Evolutionary conservation across 2,888 invertebrate species (phyloP).

Genomic region (Lasioglossum lativentre): DNA sequence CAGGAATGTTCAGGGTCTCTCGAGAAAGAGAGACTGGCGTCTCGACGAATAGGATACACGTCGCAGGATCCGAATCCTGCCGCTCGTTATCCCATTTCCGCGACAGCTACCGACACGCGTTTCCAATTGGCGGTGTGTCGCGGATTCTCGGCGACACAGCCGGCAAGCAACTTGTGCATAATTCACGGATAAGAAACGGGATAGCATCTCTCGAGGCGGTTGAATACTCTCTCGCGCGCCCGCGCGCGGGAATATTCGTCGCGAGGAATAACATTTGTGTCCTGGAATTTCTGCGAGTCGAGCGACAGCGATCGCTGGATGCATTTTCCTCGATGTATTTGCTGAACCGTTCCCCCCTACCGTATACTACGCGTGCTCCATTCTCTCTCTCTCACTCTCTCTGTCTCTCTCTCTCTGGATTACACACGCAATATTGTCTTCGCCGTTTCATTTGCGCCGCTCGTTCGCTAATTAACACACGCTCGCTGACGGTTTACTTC

Average conservation of each 20-base stretch:
- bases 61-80: neutral
- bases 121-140: neutral
- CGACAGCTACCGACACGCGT: constrained; percentile 30
- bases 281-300: constrained; percentile 1
- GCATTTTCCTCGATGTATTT: neutral
- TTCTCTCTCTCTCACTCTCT: too few species aligned
- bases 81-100: constrained; percentile 51
- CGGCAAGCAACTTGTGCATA: constrained; percentile 32
- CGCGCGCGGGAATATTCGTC: neutral
- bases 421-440: neutral
- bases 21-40: neutral
- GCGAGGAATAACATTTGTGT: constrained; percentile 3
- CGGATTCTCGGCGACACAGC: neutral
- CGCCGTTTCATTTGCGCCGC: neutral
- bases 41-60: neutral
- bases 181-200: constrained; percentile 36
- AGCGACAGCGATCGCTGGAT: neutral
- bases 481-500: neutral
- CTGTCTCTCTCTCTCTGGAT: neutral
- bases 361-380: neutral
- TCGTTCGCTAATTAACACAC: neutral
- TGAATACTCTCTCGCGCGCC: neutral
- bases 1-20: neutral
- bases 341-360: neutral
- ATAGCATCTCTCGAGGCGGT: neutral